phyloP scores from a whole-genome alignment of 2,888 invertebrate species.

The Acanthoscelides obtectus region DNA sequence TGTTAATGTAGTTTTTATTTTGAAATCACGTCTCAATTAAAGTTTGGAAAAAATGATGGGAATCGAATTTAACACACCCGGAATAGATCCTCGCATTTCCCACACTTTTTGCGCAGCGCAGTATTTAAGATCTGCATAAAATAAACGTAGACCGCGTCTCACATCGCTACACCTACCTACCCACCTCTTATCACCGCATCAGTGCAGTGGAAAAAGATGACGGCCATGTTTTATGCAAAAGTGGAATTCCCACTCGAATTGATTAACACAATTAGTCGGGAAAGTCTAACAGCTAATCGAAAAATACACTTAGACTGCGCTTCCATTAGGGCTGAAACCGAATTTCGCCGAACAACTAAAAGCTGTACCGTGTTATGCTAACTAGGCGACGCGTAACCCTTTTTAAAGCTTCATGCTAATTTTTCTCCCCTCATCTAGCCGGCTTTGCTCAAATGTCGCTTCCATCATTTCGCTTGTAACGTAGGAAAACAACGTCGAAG shows the following conservation, averaged over 20 bases:
- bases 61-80: too few relatives aligned
- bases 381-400: background rate
- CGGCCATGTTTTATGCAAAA: background rate
- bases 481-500: background rate
- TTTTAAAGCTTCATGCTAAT: background rate
- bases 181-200: background rate
- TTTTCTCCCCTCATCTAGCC: background rate
- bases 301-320: background rate
- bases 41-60: too few relatives aligned
- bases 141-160: background rate
- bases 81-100: background rate
- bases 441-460: background rate
- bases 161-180: background rate
- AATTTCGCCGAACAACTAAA: background rate
- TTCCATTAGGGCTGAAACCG: background rate
- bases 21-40: too few relatives aligned
- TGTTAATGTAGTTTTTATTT: too few relatives aligned
- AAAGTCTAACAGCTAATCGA: background rate
- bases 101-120: background rate
- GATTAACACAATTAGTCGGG: background rate
- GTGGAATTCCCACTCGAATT: background rate
- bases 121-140: background rate
- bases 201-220: background rate
- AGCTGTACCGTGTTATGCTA: background rate
- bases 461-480: background rate